Conservation (phyloP, 2,888 invertebrate genomes). For the Leptogaster cylindrica region DNA sequence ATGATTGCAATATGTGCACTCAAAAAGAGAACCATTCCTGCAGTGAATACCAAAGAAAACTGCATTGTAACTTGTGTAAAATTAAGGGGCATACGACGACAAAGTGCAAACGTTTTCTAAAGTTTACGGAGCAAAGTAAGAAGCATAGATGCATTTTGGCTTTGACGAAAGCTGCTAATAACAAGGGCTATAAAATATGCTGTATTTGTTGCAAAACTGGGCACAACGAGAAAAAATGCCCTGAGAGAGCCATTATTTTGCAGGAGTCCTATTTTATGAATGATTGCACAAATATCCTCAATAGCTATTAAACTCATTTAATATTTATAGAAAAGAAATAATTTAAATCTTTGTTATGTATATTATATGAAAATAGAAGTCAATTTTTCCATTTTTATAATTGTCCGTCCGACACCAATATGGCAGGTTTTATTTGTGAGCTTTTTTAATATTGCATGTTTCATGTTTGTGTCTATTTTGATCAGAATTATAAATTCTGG, state of each 20-base stretch:
- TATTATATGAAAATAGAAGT: too few species aligned
- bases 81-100: slow-evolving; percentile 57
- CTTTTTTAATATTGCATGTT: too few species aligned
- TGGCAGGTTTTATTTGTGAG: too few species aligned
- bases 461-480: too few species aligned
- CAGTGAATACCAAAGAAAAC: slow-evolving; percentile 57
- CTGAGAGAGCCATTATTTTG: slow-evolving; percentile 13
- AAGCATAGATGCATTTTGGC: not conserved
- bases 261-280: slow-evolving; percentile 20
- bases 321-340: too few species aligned
- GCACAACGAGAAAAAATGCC: slow-evolving; percentile 23
- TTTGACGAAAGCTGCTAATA: not conserved
- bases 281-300: slow-evolving; percentile 8
- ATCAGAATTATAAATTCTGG: too few species aligned
- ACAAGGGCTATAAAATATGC: slow-evolving; percentile 3
- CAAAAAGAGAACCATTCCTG: slow-evolving; percentile 65
- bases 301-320: not conserved
- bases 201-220: slow-evolving; percentile 9
- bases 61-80: slow-evolving; percentile 58
- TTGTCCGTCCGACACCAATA: too few species aligned
- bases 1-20: slow-evolving; percentile 71
- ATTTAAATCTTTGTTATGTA: too few species aligned
- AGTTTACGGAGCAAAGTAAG: not conserved
- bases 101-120: slow-evolving; percentile 51
- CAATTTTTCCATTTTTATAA: too few species aligned